phyloP scores from a whole-genome alignment of 2,888 invertebrate genomes.

The Argyresthia goedartella region DNA sequence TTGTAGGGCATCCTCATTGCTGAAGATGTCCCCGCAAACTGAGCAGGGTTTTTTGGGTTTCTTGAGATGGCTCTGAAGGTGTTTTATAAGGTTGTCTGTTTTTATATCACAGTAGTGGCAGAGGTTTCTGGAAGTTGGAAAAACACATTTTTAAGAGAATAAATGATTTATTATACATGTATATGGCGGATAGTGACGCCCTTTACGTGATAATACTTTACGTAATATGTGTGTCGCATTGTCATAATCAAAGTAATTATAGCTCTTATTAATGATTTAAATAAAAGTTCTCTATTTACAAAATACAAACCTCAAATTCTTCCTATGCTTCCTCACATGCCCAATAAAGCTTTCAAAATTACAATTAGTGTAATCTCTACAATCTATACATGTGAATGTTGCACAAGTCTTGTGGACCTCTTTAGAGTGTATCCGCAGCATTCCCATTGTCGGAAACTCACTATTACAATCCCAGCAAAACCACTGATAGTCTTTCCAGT shows the following conservation, averaged over 20 bases:
- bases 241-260: no score
- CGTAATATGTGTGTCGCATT: no score
- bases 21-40: conserved; percentile 44
- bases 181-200: no score
- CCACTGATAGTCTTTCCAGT: conserved; percentile 59
- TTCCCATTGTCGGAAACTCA: conserved; percentile 43
- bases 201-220: no score
- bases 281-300: no score
- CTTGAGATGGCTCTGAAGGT: conserved; percentile 32
- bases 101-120: conserved; percentile 19
- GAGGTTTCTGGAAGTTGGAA: conserved; percentile 25
- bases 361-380: conserved; percentile 49
- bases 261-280: no score
- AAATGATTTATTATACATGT: no score
- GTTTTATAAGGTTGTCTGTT: conserved; percentile 13
- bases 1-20: conserved; percentile 34
- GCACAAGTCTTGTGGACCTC: conserved; percentile 73
- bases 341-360: conserved; percentile 73
- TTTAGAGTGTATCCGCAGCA: conserved; percentile 72
- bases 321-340: conserved; percentile 74
- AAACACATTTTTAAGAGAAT: neutral
- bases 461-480: conserved; percentile 47
- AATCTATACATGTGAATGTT: conserved; percentile 76
- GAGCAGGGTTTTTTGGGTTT: conserved; percentile 32
- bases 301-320: conserved; percentile 58